phyloP scores from a whole-genome alignment of 2,888 invertebrate genomes.

The Tetragnatha montana region DNA sequence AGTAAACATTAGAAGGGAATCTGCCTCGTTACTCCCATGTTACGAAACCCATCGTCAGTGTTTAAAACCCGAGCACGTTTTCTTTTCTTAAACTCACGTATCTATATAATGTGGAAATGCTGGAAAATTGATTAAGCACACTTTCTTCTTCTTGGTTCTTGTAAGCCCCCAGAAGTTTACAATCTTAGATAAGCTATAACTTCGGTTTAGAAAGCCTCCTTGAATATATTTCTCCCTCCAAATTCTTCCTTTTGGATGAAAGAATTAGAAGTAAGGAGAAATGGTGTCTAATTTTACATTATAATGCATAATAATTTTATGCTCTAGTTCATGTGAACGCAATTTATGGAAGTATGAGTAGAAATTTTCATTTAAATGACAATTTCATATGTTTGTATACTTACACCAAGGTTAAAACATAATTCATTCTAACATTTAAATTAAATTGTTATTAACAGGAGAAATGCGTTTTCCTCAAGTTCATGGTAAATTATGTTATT shows the following conservation, averaged over 20 bases:
- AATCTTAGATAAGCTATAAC: slow-evolving; percentile 5
- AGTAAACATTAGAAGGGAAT: slow-evolving; percentile 41
- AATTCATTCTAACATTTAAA: too few species aligned
- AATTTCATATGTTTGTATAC: too few species aligned
- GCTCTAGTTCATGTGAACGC: slow-evolving; percentile 3
- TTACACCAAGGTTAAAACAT: too few species aligned
- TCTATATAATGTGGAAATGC: slow-evolving; percentile 14
- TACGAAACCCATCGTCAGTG: slow-evolving; percentile 9
- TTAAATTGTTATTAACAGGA: too few species aligned
- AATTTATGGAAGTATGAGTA: background rate
- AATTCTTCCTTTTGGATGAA: background rate
- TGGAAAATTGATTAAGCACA: slow-evolving; percentile 60
- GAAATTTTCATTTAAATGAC: too few species aligned
- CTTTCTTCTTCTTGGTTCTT: slow-evolving; percentile 13
- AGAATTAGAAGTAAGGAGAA: background rate
- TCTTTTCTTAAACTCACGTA: slow-evolving; percentile 58
- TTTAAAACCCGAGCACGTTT: slow-evolving; percentile 41
- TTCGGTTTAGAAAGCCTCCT: slow-evolving; percentile 22
- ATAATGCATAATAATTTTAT: too few species aligned
- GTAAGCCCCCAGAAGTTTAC: slow-evolving; percentile 18
- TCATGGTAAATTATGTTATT: too few species aligned
- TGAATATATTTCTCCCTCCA: background rate
- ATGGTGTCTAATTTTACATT: background rate
- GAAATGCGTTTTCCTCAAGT: too few species aligned
- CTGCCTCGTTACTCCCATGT: slow-evolving; percentile 36